Percentiles rank a stretch among this genome's conserved stretches.
phyloP scores from a whole-genome alignment of 2,888 invertebrate genomes.

The Acanthosepion pharaonis region DNA sequence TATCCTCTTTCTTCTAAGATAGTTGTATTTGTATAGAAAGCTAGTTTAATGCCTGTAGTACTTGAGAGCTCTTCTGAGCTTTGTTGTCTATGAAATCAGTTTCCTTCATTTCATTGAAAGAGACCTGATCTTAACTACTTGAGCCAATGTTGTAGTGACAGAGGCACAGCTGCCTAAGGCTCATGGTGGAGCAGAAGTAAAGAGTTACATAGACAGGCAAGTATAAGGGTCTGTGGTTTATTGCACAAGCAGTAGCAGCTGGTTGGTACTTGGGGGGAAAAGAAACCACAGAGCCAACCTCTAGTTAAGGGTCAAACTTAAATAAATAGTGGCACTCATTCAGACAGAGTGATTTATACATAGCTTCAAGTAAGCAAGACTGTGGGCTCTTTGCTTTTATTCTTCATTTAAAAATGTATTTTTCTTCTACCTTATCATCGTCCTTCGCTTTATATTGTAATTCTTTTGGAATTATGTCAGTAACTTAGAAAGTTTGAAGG shows the following conservation, averaged over 20 bases:
- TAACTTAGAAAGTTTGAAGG: background rate
- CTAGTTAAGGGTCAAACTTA: background rate
- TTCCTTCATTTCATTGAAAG: background rate
- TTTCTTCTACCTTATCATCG: background rate
- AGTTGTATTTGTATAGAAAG: background rate
- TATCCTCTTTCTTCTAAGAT: background rate
- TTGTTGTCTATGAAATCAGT: background rate
- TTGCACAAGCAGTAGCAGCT: background rate
- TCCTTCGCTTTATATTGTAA: background rate
- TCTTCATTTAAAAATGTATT: background rate
- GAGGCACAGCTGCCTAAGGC: background rate
- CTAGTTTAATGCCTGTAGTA: background rate
- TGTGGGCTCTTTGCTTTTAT: background rate
- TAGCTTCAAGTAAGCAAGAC: background rate
- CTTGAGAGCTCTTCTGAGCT: background rate
- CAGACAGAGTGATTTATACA: background rate
- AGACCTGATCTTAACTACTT: background rate
- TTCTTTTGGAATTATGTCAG: background rate
- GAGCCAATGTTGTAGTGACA: background rate
- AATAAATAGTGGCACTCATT: background rate
- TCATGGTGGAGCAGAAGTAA: background rate
- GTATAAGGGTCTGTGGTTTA: background rate
- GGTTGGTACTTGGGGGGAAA: background rate
- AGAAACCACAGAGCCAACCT: background rate
- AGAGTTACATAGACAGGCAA: background rate